These are phyloP conservation scores for Alectura lathami DNA, from an alignment of 2,113 vertebrate species.

Conservation along the genomic window DNA sequence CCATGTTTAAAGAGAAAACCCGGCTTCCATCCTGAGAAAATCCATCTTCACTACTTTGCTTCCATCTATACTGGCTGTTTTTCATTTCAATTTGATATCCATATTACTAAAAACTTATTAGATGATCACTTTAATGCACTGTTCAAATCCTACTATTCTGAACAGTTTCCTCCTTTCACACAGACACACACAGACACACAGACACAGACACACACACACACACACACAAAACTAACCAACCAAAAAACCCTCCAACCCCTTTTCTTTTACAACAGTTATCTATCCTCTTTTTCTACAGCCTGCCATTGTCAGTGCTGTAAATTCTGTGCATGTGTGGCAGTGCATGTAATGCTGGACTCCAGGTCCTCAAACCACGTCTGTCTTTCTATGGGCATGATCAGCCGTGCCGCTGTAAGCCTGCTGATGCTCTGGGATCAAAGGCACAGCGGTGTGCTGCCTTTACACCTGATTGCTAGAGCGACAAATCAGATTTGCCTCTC, in stretches of 20 bases:
- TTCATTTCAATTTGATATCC: not conserved
- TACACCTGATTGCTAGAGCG: not conserved
- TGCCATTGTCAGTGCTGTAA: not conserved
- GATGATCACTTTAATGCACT: not conserved
- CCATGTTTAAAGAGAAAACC: not conserved
- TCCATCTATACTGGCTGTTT: not conserved
- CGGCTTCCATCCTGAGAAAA: not conserved
- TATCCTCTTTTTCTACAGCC: not conserved
- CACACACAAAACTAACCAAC: not conserved
- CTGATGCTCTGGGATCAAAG: constrained; percentile 17
- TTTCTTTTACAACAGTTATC: not conserved
- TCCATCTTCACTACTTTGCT: not conserved
- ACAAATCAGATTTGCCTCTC: not conserved
- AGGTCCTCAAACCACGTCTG: not conserved
- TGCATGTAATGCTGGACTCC: not conserved
- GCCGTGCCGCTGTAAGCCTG: not conserved
- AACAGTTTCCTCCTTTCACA: too few species aligned
- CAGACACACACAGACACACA: too few species aligned
- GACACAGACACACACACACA: too few species aligned
- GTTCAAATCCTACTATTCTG: not conserved
- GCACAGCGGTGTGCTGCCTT: not conserved
- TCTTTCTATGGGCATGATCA: not conserved
- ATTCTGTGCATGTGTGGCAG: not conserved
- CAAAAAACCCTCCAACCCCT: not conserved
- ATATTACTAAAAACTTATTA: not conserved